Base-by-base conservation (phyloP, 2,797 vertebrate genomes). In the Lepus oiostolus region DNA sequence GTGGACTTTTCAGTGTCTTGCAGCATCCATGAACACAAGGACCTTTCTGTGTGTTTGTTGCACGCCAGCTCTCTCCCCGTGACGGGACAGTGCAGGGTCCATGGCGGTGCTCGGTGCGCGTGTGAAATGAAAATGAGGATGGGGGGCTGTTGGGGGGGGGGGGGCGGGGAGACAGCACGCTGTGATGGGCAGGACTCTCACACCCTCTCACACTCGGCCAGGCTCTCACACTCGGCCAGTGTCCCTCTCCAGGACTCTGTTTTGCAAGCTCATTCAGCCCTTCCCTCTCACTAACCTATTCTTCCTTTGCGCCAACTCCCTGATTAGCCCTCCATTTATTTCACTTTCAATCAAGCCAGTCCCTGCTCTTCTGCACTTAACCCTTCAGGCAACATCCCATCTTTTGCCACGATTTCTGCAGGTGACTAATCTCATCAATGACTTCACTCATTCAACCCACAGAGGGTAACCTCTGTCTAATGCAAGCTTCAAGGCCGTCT, bases 381-480 rank as follows among this genome's bases (percentile, higher is more conserved):
- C 71, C 52, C 88, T 94, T 85, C 58, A 62, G 79, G 80, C 92
- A 81, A 30, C 42, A 72, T 72, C 88, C 16, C 2, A 1, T 77
- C 90, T 80, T 93, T 62, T 14, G 3, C 74, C 82, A 76, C 0
- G 0, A 85, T 83, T 94, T 96, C 85, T 93, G 83, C 63, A 50
- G 91, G 88, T 88, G 79, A 85, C 60, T 92, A 94, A 94, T 86
- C 65, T 58, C 85, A 65, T 85, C 0, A 22, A 85, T 97, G 88
- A 77, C 94, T 95, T 86, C 32, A 62, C 52, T 92, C 90, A 67
- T 84, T 89, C 93, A 83, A 14, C n/a, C 83, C 94, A 94, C 93
- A 86, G 92, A 92, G 93, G 88, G 67, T 77, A 75, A 84, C 84
- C 82, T 76, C 52, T 65, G 90, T 88, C 85, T 86, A 67, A 92